Percentiles rank a stretch among this genome's conserved stretches.
phyloP scores from a whole-genome alignment of 2,888 invertebrate genomes.

The Iselma pallidipennis region DNA sequence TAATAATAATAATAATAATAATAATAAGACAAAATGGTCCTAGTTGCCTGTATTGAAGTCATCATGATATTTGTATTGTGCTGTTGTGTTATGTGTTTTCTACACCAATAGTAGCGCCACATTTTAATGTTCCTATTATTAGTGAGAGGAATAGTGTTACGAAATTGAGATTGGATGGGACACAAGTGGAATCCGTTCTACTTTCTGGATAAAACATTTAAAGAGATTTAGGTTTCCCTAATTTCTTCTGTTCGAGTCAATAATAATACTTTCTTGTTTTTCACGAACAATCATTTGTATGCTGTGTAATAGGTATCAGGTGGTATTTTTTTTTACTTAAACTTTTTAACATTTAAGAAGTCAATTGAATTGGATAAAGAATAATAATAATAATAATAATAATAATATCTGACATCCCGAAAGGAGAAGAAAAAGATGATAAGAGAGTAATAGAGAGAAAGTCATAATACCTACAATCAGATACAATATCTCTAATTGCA shows the following conservation, averaged over 20 bases:
- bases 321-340: too few relatives aligned
- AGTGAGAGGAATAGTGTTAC: slow-evolving; percentile 12
- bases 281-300: not conserved
- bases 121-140: slow-evolving; percentile 20
- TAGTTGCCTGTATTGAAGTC: slow-evolving; percentile 9
- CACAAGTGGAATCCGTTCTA: slow-evolving; percentile 16
- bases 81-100: slow-evolving; percentile 11
- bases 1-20: not conserved
- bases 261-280: not conserved
- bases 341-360: too few relatives aligned
- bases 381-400: too few relatives aligned
- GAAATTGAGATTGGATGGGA: slow-evolving; percentile 22
- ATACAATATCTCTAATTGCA: not conserved
- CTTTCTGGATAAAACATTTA: slow-evolving; percentile 12
- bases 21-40: slow-evolving; percentile 8
- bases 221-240: not conserved
- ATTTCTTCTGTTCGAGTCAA: not conserved
- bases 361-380: too few relatives aligned
- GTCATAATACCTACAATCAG: not conserved
- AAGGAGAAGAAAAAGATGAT: too few relatives aligned
- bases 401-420: too few relatives aligned
- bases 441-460: too few relatives aligned
- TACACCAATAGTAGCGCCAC: slow-evolving; percentile 8
- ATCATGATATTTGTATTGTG: not conserved
- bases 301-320: not conserved